Base-by-base conservation (phyloP, 2,797 vertebrate species). In the Psittacula echo region DNA sequence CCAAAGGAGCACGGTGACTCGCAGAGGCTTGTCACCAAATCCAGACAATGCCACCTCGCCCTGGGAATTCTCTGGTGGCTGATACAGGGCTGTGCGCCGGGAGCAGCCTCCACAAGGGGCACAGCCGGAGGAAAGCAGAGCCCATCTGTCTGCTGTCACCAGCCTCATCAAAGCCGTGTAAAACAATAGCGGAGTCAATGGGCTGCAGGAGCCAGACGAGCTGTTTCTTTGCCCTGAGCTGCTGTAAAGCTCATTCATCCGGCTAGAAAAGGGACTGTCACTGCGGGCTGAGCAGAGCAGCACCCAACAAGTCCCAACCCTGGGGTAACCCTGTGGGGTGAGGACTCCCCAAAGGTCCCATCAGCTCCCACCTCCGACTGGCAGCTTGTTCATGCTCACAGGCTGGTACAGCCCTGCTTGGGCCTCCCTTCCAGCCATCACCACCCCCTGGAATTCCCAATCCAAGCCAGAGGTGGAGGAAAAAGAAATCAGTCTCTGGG, bases 141-240 rank as follows among this genome's bases (percentile, higher is more conserved):
- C 60, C 89, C 91, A 91, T 93, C 77, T 91, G 85, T 41, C 86
- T 26, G 30, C 85, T 91, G 77, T 89, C 94, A 89, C 60, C 5
- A 2, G 68, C 60, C 68, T 89, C 81, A 65, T 90, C 87, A 80
- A 84, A 79, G 32, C 39, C 81, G 42, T 86, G 72, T 91, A 80
- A 76, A 73, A 91, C 81, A 80, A 91, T 70, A 51, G 37, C 1
- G 0, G 64, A 76, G 54, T 53, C 85, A 67, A 58, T 24, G 78
- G 66, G 48, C 78, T 47, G 74, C 4, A 1, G 82, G 39, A 62
- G 61, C 42, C 48, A 10, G 74, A 81, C 62, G 47, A 74, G 62
- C 51, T 19, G 16, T 48, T 74, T n/a, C 30, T 62, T 27, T 10
- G 42, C 76, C 58, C 42, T 11, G 24, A 76, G 37, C 60, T 71